These are phyloP conservation scores for Cotesia typhae DNA, from an alignment of 1,140 invertebrate species.

Conservation along the genomic window DNA sequence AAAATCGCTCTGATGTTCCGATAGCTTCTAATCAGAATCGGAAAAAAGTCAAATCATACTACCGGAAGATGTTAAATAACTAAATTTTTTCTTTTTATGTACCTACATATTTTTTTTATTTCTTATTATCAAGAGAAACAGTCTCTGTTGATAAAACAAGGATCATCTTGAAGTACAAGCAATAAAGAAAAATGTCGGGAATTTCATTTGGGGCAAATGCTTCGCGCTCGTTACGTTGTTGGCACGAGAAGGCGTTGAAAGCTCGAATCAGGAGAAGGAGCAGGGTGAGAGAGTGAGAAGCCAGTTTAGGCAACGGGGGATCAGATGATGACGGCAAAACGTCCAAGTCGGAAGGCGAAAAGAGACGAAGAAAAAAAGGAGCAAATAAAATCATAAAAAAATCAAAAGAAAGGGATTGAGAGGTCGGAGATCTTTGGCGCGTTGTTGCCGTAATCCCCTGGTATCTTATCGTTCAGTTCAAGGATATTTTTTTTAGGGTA, in stretches of 20 bases:
- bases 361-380: constrained; percentile 7
- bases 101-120: background rate
- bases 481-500: constrained; percentile 19
- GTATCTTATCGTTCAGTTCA: constrained; percentile 34
- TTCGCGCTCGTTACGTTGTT: constrained; percentile 53
- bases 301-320: background rate
- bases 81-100: background rate
- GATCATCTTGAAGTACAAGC: constrained; percentile 16
- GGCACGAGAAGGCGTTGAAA: constrained; percentile 30
- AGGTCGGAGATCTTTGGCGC: constrained; percentile 18
- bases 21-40: too few species aligned
- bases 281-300: background rate
- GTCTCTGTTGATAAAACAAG: background rate
- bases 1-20: too few species aligned
- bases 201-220: constrained; percentile 57
- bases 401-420: constrained; percentile 8
- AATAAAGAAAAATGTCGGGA: constrained; percentile 43
- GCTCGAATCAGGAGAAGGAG: too few species aligned
- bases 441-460: constrained; percentile 32
- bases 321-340: constrained; percentile 16
- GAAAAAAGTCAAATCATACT: background rate
- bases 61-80: background rate
- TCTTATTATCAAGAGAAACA: background rate
- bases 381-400: constrained; percentile 8
- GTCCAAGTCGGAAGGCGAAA: background rate